These are phyloP conservation scores for Lepidochrysops patricia DNA, from an alignment of 2,888 invertebrate genomes.

Conservation along the genomic window DNA sequence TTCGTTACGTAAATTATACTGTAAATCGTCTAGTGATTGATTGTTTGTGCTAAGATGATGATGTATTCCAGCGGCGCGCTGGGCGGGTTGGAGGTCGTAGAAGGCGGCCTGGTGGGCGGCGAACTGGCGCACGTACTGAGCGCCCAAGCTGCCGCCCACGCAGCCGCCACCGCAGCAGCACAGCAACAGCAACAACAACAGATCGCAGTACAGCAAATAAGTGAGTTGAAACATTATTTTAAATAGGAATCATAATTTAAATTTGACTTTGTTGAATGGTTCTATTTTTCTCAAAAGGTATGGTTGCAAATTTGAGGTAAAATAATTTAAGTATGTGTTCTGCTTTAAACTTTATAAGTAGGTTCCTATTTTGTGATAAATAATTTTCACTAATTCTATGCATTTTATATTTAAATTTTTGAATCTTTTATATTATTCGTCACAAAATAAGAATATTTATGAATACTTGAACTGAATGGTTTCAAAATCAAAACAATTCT, in stretches of 20 bases:
- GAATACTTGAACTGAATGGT: background rate
- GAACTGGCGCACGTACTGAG: constrained; percentile 61
- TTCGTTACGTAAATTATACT: constrained; percentile 26
- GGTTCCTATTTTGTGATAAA: no score
- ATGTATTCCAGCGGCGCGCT: constrained; percentile 75
- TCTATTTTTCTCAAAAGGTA: no score
- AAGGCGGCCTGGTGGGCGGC: constrained; percentile 56
- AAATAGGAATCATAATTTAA: no score
- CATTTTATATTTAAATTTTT: no score
- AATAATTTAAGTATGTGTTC: no score
- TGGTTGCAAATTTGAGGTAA: no score
- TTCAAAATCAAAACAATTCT: no score
- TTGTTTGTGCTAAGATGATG: constrained; percentile 55
- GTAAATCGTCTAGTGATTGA: constrained; percentile 23
- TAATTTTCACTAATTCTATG: no score
- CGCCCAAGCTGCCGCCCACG: constrained; percentile 68
- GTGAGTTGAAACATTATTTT: constrained; percentile 36
- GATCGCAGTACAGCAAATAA: constrained; percentile 59
- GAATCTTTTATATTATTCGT: no score
- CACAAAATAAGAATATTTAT: background rate
- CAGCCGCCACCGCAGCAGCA: constrained; percentile 58
- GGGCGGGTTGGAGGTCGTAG: constrained; percentile 65
- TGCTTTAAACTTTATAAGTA: no score
- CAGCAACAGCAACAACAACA: constrained; percentile 58
- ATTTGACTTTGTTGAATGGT: no score